Evolutionary conservation across 1,140 invertebrate genomes (phyloP).

Genomic region (Platorchestia sp.): DNA sequence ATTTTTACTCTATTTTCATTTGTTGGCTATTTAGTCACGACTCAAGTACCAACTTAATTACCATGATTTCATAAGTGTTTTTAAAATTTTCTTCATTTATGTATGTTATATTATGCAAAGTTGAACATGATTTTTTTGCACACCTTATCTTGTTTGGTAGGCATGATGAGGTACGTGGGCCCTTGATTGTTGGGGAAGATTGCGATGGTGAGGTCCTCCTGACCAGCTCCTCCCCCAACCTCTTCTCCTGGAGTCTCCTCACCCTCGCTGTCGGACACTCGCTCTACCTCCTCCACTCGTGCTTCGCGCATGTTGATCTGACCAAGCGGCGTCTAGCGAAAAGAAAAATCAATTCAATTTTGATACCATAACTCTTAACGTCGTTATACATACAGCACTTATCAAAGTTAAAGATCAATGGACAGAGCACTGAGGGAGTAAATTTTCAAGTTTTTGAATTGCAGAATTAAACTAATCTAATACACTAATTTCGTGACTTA

Average conservation of each 20-base stretch:
- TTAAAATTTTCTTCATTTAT: background rate
- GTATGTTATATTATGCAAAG: background rate
- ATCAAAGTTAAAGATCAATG: background rate
- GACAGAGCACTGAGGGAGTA: background rate
- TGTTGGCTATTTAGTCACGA: no score
- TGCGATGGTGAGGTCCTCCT: slow-evolving; percentile 85
- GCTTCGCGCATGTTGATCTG: slow-evolving; percentile 96
- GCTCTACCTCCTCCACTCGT: slow-evolving; percentile 92
- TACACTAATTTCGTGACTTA: no score
- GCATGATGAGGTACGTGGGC: slow-evolving; percentile 91
- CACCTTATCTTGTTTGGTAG: slow-evolving; percentile 85
- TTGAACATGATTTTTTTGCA: background rate
- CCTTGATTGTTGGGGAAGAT: slow-evolving; percentile 93
- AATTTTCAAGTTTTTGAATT: background rate
- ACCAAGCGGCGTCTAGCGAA: slow-evolving; percentile 86
- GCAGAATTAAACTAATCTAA: no score
- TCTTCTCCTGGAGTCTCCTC: slow-evolving; percentile 78
- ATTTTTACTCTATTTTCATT: no score
- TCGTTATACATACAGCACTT: background rate
- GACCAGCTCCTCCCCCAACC: slow-evolving; percentile 72
- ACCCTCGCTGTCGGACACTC: slow-evolving; percentile 91
- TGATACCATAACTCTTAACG: background rate
- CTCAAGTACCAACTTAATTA: no score
- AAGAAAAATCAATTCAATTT: background rate
- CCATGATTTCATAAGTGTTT: background rate